Conservation (phyloP, 2,113 vertebrate species). For the Oncorhynchus kisutch region DNA sequence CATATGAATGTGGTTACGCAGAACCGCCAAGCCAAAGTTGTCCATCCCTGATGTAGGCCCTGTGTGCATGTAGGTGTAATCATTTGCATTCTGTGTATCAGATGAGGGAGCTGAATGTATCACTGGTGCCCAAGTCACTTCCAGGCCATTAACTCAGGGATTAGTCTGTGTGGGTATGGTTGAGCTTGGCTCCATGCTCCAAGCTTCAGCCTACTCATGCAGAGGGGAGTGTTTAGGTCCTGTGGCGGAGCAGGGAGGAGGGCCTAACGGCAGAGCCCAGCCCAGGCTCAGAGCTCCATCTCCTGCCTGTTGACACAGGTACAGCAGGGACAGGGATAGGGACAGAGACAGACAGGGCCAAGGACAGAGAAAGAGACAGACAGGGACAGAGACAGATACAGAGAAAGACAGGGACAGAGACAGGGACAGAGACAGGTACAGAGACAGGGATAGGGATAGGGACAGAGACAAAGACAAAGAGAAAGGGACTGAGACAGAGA, state of each 20-base stretch:
- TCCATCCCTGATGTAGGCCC: neutral
- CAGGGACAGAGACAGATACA: neutral
- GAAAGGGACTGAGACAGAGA: no score
- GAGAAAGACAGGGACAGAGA: conserved; percentile 9
- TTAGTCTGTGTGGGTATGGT: conserved; percentile 21
- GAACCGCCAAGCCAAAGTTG: no score
- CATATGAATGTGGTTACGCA: no score
- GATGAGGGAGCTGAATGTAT: neutral
- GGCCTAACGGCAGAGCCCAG: conserved; percentile 18
- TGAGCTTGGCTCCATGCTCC: conserved; percentile 24
- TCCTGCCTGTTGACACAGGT: conserved; percentile 32
- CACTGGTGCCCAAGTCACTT: conserved; percentile 17
- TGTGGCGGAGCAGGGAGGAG: conserved; percentile 11
- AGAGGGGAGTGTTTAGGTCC: conserved; percentile 36
- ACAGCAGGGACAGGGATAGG: conserved; percentile 9
- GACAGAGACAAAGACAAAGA: conserved; percentile 7
- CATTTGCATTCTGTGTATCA: neutral
- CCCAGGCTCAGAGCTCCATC: neutral
- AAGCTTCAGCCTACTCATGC: conserved; percentile 29
- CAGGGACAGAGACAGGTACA: neutral
- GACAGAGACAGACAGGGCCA: neutral
- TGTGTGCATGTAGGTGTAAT: no score
- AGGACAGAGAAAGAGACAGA: conserved; percentile 7
- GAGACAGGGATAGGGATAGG: neutral
- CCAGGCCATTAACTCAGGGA: conserved; percentile 40